A percentile compares a stretch with the other conserved stretches of the same genome.
These are phyloP conservation scores for Drosophila pachea DNA, from an alignment of 1,140 invertebrate genomes.

Conservation along the genomic window DNA sequence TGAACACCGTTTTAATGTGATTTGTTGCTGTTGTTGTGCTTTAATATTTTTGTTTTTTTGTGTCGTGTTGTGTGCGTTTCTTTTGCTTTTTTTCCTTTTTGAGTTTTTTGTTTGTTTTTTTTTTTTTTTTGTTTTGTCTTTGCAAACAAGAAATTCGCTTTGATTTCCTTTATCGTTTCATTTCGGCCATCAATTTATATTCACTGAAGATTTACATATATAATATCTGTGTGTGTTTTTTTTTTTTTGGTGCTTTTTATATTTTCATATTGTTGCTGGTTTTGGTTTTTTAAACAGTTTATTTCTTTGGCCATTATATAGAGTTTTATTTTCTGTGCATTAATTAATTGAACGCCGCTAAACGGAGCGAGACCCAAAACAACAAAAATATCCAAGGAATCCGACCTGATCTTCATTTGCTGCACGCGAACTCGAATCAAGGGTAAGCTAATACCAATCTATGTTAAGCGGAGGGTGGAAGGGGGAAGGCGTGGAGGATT, in stretches of 20 bases:
- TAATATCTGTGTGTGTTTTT: constrained; percentile 8
- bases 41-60: constrained; percentile 11
- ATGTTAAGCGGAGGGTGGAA: neutral
- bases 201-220: constrained; percentile 23
- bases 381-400: constrained; percentile 30
- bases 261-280: constrained; percentile 6
- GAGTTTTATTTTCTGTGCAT: constrained; percentile 13
- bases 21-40: constrained; percentile 26
- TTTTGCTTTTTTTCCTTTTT: constrained; percentile 7
- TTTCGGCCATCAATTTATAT: constrained; percentile 13
- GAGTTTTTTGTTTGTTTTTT: constrained; percentile 13
- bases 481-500: too few species aligned
- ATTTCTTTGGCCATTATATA: constrained; percentile 18
- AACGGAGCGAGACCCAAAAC: constrained; percentile 8
- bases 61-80: neutral
- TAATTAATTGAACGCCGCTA: constrained; percentile 11
- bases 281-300: constrained; percentile 3
- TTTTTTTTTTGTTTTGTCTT: constrained; percentile 18
- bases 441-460: constrained; percentile 30
- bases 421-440: constrained; percentile 35
- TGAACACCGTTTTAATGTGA: constrained; percentile 34
- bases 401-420: constrained; percentile 34
- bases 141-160: constrained; percentile 16
- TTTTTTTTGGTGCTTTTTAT: constrained; percentile 17
- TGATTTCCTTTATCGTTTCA: constrained; percentile 14